Base-by-base conservation (phyloP, 2,113 vertebrate species). In the Panthera uncia region DNA sequence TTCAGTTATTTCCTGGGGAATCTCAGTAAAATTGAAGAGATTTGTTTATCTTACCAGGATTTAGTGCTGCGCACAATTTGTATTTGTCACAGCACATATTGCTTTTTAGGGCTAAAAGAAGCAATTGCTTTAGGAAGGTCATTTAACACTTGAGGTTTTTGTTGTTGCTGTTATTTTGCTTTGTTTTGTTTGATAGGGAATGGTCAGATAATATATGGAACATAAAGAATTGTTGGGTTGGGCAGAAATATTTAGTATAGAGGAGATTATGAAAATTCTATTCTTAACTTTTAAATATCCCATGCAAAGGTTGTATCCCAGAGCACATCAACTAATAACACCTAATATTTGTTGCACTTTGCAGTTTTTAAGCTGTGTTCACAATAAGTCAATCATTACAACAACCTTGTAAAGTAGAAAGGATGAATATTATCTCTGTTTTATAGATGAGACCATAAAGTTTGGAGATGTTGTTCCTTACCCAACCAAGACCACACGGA, bases 51-150 rank as follows among this genome's bases (percentile, higher is more conserved):
- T 89, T 96, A 79, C 89, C 93, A 96, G 80, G 41, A 96, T 97
- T 97, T 98, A 98, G 97, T 97, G 13, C 61, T 96, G 63, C 33
- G 98, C 80, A 55, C 94, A 89, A 95, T 92, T 96, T 97, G 97
- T 98, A 33, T 97, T 98, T 98, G 94, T 97, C 90, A 96, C 97
- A 97, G 83, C 93, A 97, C 94, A 98, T 80, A 85, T 45, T 91
- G 90, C 0, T 95, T 97, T 96, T 92, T 48, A 90, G 45, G 84
- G 48, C 81, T 73, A 86, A 73, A 96, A 88, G 92, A 81, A 92
- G 83, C 38, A 93, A 27, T 45, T 94, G 36, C 36, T 92, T 97
- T 81, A 91, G 94, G 94, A 96, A 98, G 76, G 57, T 96, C 95
- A 85, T 89, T 95, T 91, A 96, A 97, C 38, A 93, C 23, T 52